A percentile compares a stretch with the other conserved stretches of the same genome.
phyloP scores from a whole-genome alignment of 2,797 vertebrate species.

The Mormyrus proboscirostris region DNA sequence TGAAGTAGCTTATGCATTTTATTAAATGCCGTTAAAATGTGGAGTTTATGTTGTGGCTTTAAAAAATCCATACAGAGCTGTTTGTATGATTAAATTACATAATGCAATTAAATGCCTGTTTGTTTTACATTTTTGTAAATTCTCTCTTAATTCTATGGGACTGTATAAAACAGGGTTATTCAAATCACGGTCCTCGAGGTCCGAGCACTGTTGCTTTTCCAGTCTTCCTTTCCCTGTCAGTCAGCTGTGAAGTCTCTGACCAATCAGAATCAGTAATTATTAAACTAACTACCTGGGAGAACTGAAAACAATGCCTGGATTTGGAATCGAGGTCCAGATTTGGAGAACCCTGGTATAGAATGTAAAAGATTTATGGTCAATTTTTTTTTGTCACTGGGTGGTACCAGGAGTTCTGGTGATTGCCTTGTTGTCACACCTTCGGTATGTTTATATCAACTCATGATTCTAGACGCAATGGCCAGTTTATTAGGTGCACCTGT shows the following conservation, averaged over 20 bases:
- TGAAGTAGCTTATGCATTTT: constrained; percentile 86
- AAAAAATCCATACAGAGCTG: constrained; percentile 66
- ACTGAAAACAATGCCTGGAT: too few species aligned
- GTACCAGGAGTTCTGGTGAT: background rate
- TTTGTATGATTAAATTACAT: constrained; percentile 70
- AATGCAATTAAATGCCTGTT: constrained; percentile 32
- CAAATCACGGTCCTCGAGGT: too few species aligned
- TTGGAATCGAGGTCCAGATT: too few species aligned
- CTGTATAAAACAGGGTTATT: background rate
- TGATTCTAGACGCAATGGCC: background rate
- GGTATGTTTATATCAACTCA: background rate
- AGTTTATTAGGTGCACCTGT: background rate
- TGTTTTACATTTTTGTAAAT: constrained; percentile 27
- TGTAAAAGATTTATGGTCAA: background rate
- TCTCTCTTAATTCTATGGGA: background rate
- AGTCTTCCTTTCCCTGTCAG: too few species aligned
- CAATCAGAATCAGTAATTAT: too few species aligned
- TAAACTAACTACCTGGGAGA: too few species aligned
- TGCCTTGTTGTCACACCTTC: background rate
- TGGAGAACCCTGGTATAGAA: background rate
- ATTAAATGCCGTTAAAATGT: constrained; percentile 84
- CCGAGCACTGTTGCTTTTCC: too few species aligned
- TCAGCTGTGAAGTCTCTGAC: too few species aligned
- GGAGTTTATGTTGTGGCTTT: constrained; percentile 80
- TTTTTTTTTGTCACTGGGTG: background rate